Conservation (phyloP, 2,797 vertebrate species). For the Alfaro cultratus region DNA sequence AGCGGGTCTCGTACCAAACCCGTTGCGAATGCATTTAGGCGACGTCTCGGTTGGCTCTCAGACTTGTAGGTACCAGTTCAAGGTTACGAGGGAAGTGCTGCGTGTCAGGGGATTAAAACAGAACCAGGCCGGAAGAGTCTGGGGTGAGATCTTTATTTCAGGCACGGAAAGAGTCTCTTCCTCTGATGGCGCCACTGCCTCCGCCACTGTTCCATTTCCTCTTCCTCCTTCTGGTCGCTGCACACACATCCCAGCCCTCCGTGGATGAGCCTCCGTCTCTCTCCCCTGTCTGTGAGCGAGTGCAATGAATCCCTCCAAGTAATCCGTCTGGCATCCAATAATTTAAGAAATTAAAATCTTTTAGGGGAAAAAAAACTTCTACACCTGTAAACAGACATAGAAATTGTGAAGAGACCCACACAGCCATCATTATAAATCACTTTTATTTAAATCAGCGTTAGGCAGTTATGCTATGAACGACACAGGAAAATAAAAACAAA, state of each 20-base stretch:
- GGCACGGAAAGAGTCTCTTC: conserved; percentile 76
- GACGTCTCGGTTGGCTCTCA: neutral
- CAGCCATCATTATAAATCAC: conserved; percentile 82
- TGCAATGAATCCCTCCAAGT: neutral
- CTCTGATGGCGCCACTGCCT: conserved; percentile 73
- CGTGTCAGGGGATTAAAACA: conserved; percentile 73
- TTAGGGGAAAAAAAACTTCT: neutral
- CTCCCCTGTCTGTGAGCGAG: neutral
- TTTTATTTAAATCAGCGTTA: conserved; percentile 89
- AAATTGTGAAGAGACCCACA: conserved; percentile 10
- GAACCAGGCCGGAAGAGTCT: conserved; percentile 72
- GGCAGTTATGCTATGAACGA: conserved; percentile 83
- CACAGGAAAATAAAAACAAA: conserved; percentile 72
- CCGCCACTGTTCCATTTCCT: conserved; percentile 73
- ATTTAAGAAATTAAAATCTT: neutral
- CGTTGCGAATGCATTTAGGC: neutral
- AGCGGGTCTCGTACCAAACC: neutral
- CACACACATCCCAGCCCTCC: conserved; percentile 20
- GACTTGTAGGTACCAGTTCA: conserved; percentile 57
- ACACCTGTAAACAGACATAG: neutral
- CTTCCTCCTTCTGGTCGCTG: conserved; percentile 73
- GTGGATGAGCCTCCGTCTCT: conserved; percentile 1
- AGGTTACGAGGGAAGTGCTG: conserved; percentile 67
- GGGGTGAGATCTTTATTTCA: conserved; percentile 74
- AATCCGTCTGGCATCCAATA: too few relatives aligned